Conservation (phyloP, 1,140 invertebrate genomes). For the Caenorhabditis elegans region WBcel235 BX284605.5:12304001-12304500, state of each 20-base stretch:
- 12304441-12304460: too few species aligned
- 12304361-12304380: slow-evolving; percentile 71
- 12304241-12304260: slow-evolving; percentile 52
- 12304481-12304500: slow-evolving; percentile 36
- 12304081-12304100: slow-evolving; percentile 67
- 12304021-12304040: slow-evolving; percentile 88
- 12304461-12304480: not conserved
- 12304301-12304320: slow-evolving; percentile 47
- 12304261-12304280: slow-evolving; percentile 58
- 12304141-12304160: slow-evolving; percentile 46
- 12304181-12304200: slow-evolving; percentile 46
- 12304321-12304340: slow-evolving; percentile 64
- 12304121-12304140: slow-evolving; percentile 50
- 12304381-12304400: slow-evolving; percentile 84
- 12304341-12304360: slow-evolving; percentile 54
- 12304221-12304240: slow-evolving; percentile 47
- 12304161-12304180: slow-evolving; percentile 43
- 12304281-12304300: slow-evolving; percentile 49
- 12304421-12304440: slow-evolving; percentile 78
- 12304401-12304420: slow-evolving; percentile 90
- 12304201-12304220: slow-evolving; percentile 46
- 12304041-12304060: slow-evolving; percentile 78
- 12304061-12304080: slow-evolving; percentile 73
- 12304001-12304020: slow-evolving; percentile 76
- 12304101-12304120: slow-evolving; percentile 50